A percentile compares a stretch with the other conserved stretches of the same genome.
Conservation (phyloP, 2,113 vertebrate genomes). For the Dicrurus megarhynchus region DNA sequence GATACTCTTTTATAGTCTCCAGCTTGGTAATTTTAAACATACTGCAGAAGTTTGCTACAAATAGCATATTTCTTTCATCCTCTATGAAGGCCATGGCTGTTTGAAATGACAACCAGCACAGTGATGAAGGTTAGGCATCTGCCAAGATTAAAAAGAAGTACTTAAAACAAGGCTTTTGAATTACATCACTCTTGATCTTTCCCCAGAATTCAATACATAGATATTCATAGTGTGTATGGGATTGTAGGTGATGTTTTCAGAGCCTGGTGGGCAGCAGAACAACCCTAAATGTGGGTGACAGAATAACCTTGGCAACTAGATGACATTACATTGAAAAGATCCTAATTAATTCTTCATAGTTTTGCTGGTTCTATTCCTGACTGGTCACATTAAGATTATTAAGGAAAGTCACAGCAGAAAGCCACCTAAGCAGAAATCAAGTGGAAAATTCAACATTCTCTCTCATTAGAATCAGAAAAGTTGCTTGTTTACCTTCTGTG, state of each 20-base stretch:
- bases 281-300: not conserved
- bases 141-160: not conserved
- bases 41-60: not conserved
- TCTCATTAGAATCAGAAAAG: not conserved
- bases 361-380: not conserved
- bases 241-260: not conserved
- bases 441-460: not conserved
- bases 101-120: not conserved
- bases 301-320: not conserved
- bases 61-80: not conserved
- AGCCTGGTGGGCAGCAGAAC: not conserved
- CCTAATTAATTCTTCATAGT: not conserved
- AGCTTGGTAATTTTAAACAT: not conserved
- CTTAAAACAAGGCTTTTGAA: not conserved
- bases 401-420: not conserved
- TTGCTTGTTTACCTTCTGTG: not conserved
- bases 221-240: not conserved
- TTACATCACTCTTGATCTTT: not conserved
- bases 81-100: not conserved
- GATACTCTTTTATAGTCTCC: not conserved
- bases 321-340: not conserved
- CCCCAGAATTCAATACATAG: not conserved
- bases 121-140: not conserved
- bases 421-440: not conserved
- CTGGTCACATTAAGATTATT: not conserved